These are phyloP conservation scores for Erethizon dorsatum DNA, from an alignment of 2,797 vertebrate genomes.

Conservation along the genomic window DNA sequence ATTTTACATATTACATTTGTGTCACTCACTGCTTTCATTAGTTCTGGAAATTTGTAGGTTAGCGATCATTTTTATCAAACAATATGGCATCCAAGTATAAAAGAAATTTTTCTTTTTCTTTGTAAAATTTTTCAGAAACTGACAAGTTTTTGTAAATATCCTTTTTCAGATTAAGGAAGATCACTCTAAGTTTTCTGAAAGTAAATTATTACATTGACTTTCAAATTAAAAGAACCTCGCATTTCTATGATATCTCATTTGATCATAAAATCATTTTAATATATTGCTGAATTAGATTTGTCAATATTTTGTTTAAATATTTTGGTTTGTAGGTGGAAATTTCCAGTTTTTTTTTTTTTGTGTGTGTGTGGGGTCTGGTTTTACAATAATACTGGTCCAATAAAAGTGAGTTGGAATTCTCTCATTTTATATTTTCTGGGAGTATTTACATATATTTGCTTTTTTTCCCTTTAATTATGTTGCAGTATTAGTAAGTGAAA, in stretches of 20 bases:
- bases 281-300: background rate
- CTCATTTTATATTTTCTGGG: background rate
- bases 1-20: background rate
- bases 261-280: background rate
- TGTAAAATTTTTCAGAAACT: background rate
- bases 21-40: background rate
- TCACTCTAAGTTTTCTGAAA: background rate
- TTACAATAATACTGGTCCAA: background rate
- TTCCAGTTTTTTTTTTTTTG: background rate
- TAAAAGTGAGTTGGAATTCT: background rate
- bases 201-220: background rate
- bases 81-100: background rate
- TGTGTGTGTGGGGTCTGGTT: background rate
- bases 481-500: background rate
- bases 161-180: background rate
- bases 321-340: background rate
- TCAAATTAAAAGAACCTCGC: background rate
- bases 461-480: background rate
- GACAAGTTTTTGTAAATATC: background rate
- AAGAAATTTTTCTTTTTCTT: background rate
- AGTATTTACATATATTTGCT: background rate
- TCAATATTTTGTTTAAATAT: background rate
- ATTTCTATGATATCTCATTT: background rate
- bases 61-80: constrained; percentile 2
- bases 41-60: background rate